Evolutionary conservation across 2,888 invertebrate genomes (phyloP), one percentile per base, ranked within the genome.

Genomic region (Exocentrus adspersus): DNA sequence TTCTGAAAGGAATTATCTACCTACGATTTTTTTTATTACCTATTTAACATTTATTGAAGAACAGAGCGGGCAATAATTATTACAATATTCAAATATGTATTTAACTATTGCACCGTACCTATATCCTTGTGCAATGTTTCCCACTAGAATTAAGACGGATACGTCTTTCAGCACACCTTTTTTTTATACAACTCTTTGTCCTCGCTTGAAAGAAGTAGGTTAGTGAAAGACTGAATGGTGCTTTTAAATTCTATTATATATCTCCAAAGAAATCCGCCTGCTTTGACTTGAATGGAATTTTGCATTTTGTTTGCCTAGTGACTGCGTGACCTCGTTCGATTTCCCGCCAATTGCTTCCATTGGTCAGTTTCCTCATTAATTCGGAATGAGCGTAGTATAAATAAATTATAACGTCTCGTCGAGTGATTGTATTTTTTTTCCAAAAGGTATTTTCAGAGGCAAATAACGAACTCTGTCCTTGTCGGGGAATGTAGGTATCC

Each of bases 321-420:
- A 67, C 66, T 68, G 65, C 62, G 45, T 72, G 70, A 72, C 72
- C 70, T 72, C 70, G 70, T 70, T 70, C 62, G 62, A 66, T 69
- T 67, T 64, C 68, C 69, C 70, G 72, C 63, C 65, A 72, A 72
- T 2, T 21, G 10, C 37, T 37, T 10, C 64, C 43, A 72, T 72
- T 72, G 70, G 72, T 63, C 60, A 37, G 51, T 16, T 20, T 28
- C 53, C 54, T 64, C 64, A 67, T 67, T 62, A 60, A 60, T 60
- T 46, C 60, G 10, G 52, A 57, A 60, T 41, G 45, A 17, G 56
- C 57, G 57, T 54, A 50, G 30, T 43, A 51, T 16, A 20, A 41
- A 59, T 59, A 64, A 64, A 56, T 62, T 65, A 65, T 37, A 54
- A 59, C 62, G 62, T 54, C 65, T 62, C 62, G 59, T 48, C 51